Evolutionary conservation across 2,797 vertebrate genomes (phyloP).

Genomic region (Clarias platycephalus): DNA sequence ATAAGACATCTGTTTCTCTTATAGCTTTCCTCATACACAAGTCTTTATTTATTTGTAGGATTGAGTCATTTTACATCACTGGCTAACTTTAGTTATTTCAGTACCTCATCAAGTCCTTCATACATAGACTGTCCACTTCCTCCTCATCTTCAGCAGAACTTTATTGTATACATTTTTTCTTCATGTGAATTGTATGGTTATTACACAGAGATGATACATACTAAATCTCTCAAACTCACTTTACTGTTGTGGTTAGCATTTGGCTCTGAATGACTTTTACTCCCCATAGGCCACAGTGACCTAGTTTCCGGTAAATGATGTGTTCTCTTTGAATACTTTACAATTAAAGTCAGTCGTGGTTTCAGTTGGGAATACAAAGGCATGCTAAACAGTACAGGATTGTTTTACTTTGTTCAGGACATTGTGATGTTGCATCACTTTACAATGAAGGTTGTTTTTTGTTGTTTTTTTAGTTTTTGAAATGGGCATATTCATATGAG

Average conservation of each 20-base stretch:
- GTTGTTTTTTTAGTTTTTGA: not conserved
- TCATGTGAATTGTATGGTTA: not conserved
- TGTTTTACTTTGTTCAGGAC: not conserved
- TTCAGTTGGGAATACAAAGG: not conserved
- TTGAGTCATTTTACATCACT: not conserved
- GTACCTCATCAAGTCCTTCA: not conserved
- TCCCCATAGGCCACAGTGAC: not conserved
- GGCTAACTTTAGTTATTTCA: not conserved
- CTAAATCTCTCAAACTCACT: not conserved
- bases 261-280: not conserved
- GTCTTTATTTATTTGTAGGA: not conserved
- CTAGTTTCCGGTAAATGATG: not conserved
- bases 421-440: not conserved
- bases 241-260: not conserved
- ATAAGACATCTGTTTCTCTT: slow-evolving; percentile 4
- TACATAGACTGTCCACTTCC: not conserved
- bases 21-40: not conserved
- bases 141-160: not conserved
- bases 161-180: not conserved
- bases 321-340: slow-evolving; percentile 2
- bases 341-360: not conserved
- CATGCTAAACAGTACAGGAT: not conserved
- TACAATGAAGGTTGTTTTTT: not conserved
- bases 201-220: not conserved
- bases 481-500: not conserved